These are phyloP conservation scores for Bryconaethiops microstoma DNA, from an alignment of 2,797 vertebrate species.

Conservation along the genomic window DNA sequence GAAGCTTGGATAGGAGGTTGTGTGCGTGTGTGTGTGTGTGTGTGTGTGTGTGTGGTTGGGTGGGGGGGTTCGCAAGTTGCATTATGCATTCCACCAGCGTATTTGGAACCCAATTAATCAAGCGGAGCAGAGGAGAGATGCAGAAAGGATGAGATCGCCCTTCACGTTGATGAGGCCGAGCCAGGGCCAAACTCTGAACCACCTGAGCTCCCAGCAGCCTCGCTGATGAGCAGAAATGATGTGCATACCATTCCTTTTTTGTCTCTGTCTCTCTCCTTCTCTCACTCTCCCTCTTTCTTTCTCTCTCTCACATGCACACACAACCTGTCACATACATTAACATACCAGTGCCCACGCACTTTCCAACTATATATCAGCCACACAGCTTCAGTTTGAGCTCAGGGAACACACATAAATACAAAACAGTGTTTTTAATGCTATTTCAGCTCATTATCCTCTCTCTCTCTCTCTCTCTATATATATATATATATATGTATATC, in stretches of 20 bases:
- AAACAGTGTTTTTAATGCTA: neutral
- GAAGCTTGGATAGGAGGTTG: slow-evolving; percentile 46
- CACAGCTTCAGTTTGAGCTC: slow-evolving; percentile 50
- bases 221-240: slow-evolving; percentile 93
- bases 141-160: slow-evolving; percentile 98
- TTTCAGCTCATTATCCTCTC: neutral
- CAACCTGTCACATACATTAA: neutral
- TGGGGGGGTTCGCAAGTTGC: slow-evolving; percentile 49
- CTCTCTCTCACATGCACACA: slow-evolving; percentile 50
- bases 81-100: slow-evolving; percentile 93
- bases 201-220: slow-evolving; percentile 98
- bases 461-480: too few species aligned
- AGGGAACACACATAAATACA: slow-evolving; percentile 5
- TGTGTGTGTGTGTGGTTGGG: slow-evolving; percentile 42
- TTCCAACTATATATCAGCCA: slow-evolving; percentile 19
- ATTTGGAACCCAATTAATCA: slow-evolving; percentile 98
- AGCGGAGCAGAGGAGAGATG: slow-evolving; percentile 93
- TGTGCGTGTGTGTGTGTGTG: slow-evolving; percentile 12
- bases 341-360: slow-evolving; percentile 9
- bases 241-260: slow-evolving; percentile 83
- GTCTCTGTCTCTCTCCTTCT: slow-evolving; percentile 49
- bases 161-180: slow-evolving; percentile 99
- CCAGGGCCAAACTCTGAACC: slow-evolving; percentile 93
- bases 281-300: neutral
- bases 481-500: too few species aligned